Evolutionary conservation across 2,888 invertebrate genomes (phyloP).

Genomic region (Helobdella robusta): DNA sequence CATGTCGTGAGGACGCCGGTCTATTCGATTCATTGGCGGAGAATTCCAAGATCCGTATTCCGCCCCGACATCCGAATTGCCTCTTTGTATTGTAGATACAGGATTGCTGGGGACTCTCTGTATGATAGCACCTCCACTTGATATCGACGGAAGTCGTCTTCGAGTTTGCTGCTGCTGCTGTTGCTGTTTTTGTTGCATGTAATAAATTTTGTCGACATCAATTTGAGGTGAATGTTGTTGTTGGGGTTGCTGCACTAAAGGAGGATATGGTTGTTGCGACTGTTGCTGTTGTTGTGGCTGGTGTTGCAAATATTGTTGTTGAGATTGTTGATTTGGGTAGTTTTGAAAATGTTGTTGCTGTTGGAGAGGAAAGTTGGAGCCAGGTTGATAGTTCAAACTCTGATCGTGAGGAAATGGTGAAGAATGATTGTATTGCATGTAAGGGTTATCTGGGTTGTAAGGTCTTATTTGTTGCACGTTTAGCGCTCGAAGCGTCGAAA

Average conservation of each 20-base stretch:
- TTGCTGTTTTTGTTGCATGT: too few species aligned
- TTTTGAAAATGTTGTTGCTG: slow-evolving; percentile 8
- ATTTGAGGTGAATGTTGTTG: background rate
- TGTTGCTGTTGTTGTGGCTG: background rate
- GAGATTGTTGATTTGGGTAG: background rate
- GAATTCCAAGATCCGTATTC: slow-evolving; percentile 21
- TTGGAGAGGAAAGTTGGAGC: background rate
- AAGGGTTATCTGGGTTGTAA: too few species aligned
- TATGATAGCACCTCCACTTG: slow-evolving; percentile 8
- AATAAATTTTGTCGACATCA: too few species aligned
- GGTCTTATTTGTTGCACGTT: too few species aligned
- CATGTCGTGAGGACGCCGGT: slow-evolving; percentile 16
- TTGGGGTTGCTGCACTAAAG: background rate
- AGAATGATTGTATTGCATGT: slow-evolving; percentile 4
- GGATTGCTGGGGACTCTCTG: slow-evolving; percentile 12
- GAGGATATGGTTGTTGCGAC: background rate
- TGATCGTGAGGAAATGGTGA: background rate
- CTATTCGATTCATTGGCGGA: slow-evolving; percentile 21
- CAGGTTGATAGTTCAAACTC: background rate
- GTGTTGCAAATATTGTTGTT: background rate
- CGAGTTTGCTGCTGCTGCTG: background rate
- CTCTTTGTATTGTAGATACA: background rate
- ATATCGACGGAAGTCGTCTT: slow-evolving; percentile 19
- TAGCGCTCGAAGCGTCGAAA: background rate
- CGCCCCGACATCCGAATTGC: slow-evolving; percentile 18